Evolutionary conservation across 2,113 vertebrate genomes (phyloP), one percentile per base, ranked within the genome.

Genomic region (Nymphicus hollandicus): DNA sequence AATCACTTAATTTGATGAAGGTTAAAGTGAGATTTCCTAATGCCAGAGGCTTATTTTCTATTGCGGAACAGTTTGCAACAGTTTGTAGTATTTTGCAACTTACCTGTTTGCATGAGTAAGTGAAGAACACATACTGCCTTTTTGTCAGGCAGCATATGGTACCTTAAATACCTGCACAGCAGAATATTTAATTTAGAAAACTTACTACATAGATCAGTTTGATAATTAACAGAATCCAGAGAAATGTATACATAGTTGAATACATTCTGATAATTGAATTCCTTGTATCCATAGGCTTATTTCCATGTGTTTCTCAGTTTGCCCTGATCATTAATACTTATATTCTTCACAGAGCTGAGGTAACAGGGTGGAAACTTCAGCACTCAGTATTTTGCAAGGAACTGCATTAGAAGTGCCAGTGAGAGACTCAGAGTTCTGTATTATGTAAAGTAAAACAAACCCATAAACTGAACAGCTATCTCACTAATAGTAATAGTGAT

Each of bases 221-320:
- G 63, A 39, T 25, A 82, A 65, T 39, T 65, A 85, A 69, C 17
- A 76, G 43, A 89, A 73, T 17, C 18, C 2, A 88, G 28, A 81
- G 63, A 89, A 68, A 72, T 2, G 2, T 37, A 70, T 20, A 8
- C 3, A 2, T 6, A 33, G 49, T 31, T 3, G 2, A 71, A 31
- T 50, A 46, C 0, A 0, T n/a, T 73, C 37, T 56, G 35, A 76
- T 61, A 23, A 56, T 20, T 27, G 65, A 16, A 69, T 25, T 76
- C 20, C 17, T 86, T 44, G 27, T 28, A 39, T 31, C 23, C 31
- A 7, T 13, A 39, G 19, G 4, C 5, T 44, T 86, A 53, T 61
- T 31, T 35, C 39, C 20, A n/a, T 4, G 1, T 29, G 27, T 63
- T 65, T 64, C 28, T 81, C 28, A 37, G 41, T 66, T 92, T 86